These are phyloP conservation scores for Drosophila sp. DNA, from an alignment of 1,140 invertebrate species.

Conservation along the genomic window DNA sequence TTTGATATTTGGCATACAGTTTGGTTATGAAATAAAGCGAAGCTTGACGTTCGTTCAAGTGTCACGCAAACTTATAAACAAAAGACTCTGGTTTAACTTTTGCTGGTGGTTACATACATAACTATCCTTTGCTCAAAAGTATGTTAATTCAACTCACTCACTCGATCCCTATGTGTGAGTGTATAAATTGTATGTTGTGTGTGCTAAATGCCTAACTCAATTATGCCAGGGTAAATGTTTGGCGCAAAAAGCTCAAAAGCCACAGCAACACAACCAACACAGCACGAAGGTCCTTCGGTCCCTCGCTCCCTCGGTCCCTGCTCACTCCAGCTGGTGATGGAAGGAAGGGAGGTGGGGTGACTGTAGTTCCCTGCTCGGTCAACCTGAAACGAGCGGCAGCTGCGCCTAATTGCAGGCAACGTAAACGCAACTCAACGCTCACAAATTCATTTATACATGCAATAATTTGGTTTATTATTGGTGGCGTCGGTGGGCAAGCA, in stretches of 20 bases:
- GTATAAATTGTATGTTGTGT: slow-evolving; percentile 20
- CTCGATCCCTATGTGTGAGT: neutral
- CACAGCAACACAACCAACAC: slow-evolving; percentile 69
- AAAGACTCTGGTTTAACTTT: slow-evolving; percentile 52
- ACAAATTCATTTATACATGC: slow-evolving; percentile 82
- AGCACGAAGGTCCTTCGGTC: slow-evolving; percentile 30
- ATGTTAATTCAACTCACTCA: slow-evolving; percentile 60
- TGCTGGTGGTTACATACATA: slow-evolving; percentile 7
- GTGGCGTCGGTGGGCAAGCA: slow-evolving; percentile 35
- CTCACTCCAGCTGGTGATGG: neutral
- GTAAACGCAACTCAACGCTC: slow-evolving; percentile 49
- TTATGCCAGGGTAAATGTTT: slow-evolving; percentile 75
- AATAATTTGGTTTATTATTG: slow-evolving; percentile 83
- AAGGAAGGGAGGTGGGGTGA: neutral
- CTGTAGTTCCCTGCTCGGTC: neutral
- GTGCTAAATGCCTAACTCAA: slow-evolving; percentile 75
- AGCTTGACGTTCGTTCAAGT: slow-evolving; percentile 70
- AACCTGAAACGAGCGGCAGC: slow-evolving; percentile 51
- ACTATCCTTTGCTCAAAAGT: slow-evolving; percentile 44
- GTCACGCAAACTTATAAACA: slow-evolving; percentile 56
- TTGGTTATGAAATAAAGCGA: slow-evolving; percentile 58
- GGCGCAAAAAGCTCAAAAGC: slow-evolving; percentile 78
- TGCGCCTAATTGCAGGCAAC: slow-evolving; percentile 78
- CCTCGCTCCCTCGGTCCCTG: neutral
- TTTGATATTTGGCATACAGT: slow-evolving; percentile 41